Conservation (phyloP, 2,888 invertebrate genomes). For the Octonoba sinensis region DNA sequence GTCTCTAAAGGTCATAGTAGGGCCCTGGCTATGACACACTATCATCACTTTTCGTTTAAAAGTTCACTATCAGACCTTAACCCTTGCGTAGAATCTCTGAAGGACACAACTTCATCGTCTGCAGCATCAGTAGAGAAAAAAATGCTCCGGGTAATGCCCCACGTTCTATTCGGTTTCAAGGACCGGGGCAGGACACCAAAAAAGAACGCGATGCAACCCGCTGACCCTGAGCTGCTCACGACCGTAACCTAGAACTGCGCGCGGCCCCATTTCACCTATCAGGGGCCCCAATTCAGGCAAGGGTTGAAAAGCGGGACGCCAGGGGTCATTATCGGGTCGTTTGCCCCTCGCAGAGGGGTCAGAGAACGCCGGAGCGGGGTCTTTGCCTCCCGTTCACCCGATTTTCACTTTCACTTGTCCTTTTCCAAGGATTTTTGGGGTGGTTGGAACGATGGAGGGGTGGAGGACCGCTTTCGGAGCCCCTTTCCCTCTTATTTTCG, state of each 20-base stretch:
- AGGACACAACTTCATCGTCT: no score
- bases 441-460: background rate
- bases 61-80: no score
- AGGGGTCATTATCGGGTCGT: slow-evolving; percentile 21
- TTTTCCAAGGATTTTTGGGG: slow-evolving; percentile 10
- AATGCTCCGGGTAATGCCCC: no score
- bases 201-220: background rate
- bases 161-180: no score
- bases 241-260: slow-evolving; percentile 11
- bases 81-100: no score
- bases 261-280: background rate
- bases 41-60: no score
- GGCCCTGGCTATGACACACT: no score
- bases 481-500: background rate
- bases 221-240: slow-evolving; percentile 1
- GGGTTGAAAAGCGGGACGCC: slow-evolving; percentile 30
- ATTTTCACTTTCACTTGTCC: slow-evolving; percentile 10
- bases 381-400: slow-evolving; percentile 38
- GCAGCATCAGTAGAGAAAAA: no score
- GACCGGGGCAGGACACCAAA: no score
- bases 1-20: no score
- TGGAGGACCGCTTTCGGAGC: background rate
- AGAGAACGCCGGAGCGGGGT: slow-evolving; percentile 37
- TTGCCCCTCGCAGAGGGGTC: slow-evolving; percentile 18
- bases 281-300: slow-evolving; percentile 11